Evolutionary conservation across 1,140 invertebrate species (phyloP).

Genomic region (Diorhabda carinulata): DNA sequence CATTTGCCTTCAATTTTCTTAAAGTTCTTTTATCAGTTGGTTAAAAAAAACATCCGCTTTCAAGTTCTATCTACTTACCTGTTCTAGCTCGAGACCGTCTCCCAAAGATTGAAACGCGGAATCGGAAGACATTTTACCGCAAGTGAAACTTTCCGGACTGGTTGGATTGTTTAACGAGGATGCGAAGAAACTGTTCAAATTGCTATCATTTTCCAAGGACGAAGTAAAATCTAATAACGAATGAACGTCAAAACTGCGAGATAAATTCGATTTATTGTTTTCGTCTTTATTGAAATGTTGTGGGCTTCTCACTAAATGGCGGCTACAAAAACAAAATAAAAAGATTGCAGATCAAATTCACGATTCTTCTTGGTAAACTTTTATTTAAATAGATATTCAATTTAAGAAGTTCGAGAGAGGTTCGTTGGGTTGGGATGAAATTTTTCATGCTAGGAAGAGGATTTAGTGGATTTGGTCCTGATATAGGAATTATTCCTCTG

Average conservation of each 20-base stretch:
- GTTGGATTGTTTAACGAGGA: constrained; percentile 29
- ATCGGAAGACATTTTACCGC: constrained; percentile 56
- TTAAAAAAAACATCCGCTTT: too few species aligned
- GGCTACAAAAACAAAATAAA: constrained; percentile 23
- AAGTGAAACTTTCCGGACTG: constrained; percentile 51
- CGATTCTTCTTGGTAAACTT: not conserved
- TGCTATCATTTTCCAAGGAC: constrained; percentile 39
- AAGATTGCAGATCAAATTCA: too few species aligned
- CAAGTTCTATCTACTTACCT: constrained; percentile 16
- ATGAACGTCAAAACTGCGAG: constrained; percentile 20
- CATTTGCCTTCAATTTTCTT: too few species aligned
- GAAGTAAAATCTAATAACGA: constrained; percentile 34
- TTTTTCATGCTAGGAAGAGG: not conserved
- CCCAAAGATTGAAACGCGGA: constrained; percentile 46
- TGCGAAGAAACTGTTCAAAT: constrained; percentile 32
- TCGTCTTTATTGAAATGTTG: constrained; percentile 13
- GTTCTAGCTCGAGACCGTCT: constrained; percentile 43
- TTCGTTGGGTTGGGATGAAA: not conserved
- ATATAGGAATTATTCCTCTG: too few species aligned
- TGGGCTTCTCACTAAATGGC: constrained; percentile 27
- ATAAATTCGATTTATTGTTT: constrained; percentile 23
- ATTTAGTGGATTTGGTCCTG: not conserved
- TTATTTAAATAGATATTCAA: not conserved
- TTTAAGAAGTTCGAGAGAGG: not conserved
- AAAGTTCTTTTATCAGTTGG: too few species aligned